Evolutionary conservation across 2,888 invertebrate species (phyloP), one percentile per base, ranked within the genome.

Genomic region (Anthoptus insignis): DNA sequence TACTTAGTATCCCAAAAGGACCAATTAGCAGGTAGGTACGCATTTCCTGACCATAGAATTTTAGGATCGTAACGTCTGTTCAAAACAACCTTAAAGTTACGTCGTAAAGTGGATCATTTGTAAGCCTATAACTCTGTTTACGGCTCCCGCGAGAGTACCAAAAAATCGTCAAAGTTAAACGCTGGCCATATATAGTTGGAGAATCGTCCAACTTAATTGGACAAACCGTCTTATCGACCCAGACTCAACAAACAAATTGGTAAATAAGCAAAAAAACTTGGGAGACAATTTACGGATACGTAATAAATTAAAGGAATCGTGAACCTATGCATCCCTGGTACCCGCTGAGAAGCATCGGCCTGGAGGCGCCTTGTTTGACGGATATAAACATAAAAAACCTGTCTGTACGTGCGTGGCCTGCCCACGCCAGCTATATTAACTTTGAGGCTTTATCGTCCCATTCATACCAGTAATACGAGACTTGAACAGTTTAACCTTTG

Each of bases 401-500:
- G 79, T 79, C 75, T 76, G 76, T 78, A 79, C 79, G 76, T 79
- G 74, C 76, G 73, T 77, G 76, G 76, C 71, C 84, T 74, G 73
- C 90, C 89, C 87, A 89, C 89, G 81, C 83, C 66, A 67, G 80
- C 84, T 82, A 87, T 82, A 87, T 89, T 88, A 89, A 86, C 81
- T 83, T 78, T 76, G 80, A 78, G 81, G 78, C 81, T 91, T 91
- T 92, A 92, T 91, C 78, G 85, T 79, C 82, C 80, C 86, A 88
- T 89, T 89, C 87, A 87, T 83, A 77, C 76, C 68, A 75, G 84
- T 82, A 86, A 87, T 86, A 79, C 77, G 84, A 86, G 78, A 83
- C 81, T 71, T 78, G 79, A 82, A 78, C 77, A 77, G 56, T 57
- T 64, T 82, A 81, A 86, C 82, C 82, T 86, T 78, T 80, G 76